Evolutionary conservation across 2,797 vertebrate species (phyloP).

Genomic region (Alca torda): DNA sequence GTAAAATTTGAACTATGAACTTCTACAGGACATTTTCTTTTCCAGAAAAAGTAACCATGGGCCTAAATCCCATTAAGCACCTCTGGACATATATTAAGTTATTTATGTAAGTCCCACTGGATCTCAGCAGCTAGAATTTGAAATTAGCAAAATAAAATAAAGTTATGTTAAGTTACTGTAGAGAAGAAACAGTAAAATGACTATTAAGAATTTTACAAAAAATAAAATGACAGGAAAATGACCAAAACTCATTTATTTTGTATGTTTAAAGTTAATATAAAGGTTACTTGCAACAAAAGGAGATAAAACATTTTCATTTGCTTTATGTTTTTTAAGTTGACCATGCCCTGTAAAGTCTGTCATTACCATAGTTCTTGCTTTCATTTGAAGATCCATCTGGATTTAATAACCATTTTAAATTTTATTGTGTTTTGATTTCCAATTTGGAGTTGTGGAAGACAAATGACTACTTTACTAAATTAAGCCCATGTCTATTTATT

Average conservation of each 20-base stretch:
- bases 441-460: conserved; percentile 29
- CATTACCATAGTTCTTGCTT: conserved; percentile 12
- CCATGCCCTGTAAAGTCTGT: background rate
- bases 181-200: background rate
- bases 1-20: background rate
- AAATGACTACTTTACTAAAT: conserved; percentile 50
- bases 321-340: background rate
- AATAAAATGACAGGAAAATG: background rate
- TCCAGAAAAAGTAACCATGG: background rate
- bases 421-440: conserved; percentile 47
- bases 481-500: conserved; percentile 35
- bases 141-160: background rate
- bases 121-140: background rate
- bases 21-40: background rate
- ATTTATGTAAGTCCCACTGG: background rate
- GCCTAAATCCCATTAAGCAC: background rate
- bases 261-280: background rate
- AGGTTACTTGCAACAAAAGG: background rate
- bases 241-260: background rate
- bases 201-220: background rate
- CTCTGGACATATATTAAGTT: background rate
- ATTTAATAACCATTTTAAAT: conserved; percentile 61
- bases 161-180: background rate
- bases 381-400: conserved; percentile 57
- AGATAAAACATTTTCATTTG: background rate